Evolutionary conservation across 2,113 vertebrate species (phyloP), one percentile per base, ranked within the genome.

Genomic region (Eublepharis macularius): DNA sequence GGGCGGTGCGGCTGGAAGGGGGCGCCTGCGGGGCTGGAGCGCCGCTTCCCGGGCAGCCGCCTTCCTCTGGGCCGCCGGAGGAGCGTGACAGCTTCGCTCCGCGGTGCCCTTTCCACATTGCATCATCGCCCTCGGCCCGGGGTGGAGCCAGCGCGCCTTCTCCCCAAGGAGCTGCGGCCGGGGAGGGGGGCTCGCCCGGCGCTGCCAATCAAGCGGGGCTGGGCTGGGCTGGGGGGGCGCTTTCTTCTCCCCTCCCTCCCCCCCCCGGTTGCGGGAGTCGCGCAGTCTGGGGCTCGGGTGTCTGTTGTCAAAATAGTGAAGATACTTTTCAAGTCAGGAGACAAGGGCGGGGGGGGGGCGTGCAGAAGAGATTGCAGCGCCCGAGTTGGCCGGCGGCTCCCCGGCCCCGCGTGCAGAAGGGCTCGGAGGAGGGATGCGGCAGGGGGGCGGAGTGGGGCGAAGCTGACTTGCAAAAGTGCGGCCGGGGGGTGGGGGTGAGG

Each of bases 201-300:
- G 74, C 47, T 81, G 70, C 72, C 60, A 69, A 81, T 81, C 85
- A 21, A 34, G n/a, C 41, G 79, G n/a, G n/a, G n/a, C n/a, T 26
- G 43, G 57, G n/a, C 29, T n/a, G 21, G 36, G 6, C 12, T 1
- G 34, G 16, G 47, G 11, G 63, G 4, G 60, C 57, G 43, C 29
- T 54, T 24, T 26, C 6, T 29, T 26, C 57, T 54, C 14, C 10
- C n/a, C 6, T 36, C 60, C 24, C 43, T 65, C 12, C 24, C 66
- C 51, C 41, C 29, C 10, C 34, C 47, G 14, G 39, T 65, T 21
- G 41, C 32, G 54, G 54, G 84, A 49, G 51, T 32, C 54, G 6
- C 12, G 65, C 43, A 49, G 17, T 26, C 57, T 11, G 34, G 41
- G 43, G 76, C 29, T 36, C 72, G 81, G 51, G 63, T 54, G 49